A percentile compares a stretch with the other conserved stretches of the same genome.
Evolutionary conservation across 2,888 invertebrate species (phyloP).

Genomic region (Conistra vaccinii): DNA sequence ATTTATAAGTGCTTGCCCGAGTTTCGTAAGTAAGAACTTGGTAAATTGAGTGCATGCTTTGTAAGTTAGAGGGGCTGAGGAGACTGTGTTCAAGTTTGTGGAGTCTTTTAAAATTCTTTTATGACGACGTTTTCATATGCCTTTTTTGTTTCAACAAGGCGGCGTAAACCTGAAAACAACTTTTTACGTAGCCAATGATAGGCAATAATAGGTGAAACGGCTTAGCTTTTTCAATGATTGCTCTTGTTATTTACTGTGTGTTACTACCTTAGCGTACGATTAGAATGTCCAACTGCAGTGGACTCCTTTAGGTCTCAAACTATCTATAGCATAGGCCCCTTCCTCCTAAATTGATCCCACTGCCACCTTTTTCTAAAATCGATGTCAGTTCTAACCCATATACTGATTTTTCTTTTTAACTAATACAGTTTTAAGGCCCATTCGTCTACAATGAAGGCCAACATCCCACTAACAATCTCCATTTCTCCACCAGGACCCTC

Average conservation of each 20-base stretch:
- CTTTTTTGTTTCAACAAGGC: background rate
- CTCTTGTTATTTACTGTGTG: too few species aligned
- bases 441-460: background rate
- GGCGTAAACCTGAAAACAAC: background rate
- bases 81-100: conserved; percentile 21
- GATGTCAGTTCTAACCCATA: background rate
- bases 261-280: background rate
- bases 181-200: background rate
- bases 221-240: background rate
- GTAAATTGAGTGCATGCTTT: conserved; percentile 32
- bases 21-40: conserved; percentile 38
- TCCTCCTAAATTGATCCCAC: background rate
- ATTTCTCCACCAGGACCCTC: conserved; percentile 79
- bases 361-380: background rate
- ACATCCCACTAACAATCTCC: background rate
- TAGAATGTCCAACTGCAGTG: background rate
- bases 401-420: background rate
- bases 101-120: conserved; percentile 30
- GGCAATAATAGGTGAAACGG: too few species aligned
- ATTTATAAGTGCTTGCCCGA: conserved; percentile 47
- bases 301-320: background rate
- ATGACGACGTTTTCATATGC: conserved; percentile 8
- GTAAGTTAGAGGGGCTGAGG: conserved; percentile 32
- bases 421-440: background rate
- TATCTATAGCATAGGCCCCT: background rate